These are phyloP conservation scores for Brienomyrus brachyistius DNA, from an alignment of 2,113 vertebrate genomes.

Conservation along the genomic window DNA sequence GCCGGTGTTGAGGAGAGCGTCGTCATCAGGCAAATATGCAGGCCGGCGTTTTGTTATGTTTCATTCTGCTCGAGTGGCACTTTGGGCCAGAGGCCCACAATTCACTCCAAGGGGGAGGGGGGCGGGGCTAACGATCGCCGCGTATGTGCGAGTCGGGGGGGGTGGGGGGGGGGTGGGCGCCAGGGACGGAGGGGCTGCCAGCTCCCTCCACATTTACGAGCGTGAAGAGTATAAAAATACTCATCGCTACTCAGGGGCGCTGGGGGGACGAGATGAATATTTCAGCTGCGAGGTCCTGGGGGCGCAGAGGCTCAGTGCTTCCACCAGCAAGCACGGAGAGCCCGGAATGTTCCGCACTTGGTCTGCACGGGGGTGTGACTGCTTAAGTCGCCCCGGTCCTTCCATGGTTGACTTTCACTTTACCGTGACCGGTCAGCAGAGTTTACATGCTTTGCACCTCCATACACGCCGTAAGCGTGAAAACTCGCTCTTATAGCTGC, in stretches of 20 bases:
- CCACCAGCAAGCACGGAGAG: constrained; percentile 18
- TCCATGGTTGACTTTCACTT: constrained; percentile 26
- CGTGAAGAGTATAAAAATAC: constrained; percentile 25
- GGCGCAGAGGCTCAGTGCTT: constrained; percentile 14
- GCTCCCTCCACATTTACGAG: constrained; percentile 22
- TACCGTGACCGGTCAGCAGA: neutral
- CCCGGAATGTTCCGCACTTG: constrained; percentile 25
- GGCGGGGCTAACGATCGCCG: neutral
- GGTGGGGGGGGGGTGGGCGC: neutral
- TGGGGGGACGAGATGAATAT: constrained; percentile 29
- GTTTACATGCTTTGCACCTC: neutral
- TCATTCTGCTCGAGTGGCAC: constrained; percentile 20
- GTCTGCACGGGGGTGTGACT: constrained; percentile 24
- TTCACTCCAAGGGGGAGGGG: neutral
- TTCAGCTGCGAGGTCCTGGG: constrained; percentile 33
- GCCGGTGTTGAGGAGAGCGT: constrained; percentile 49
- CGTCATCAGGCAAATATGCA: constrained; percentile 71
- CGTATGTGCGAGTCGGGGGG: neutral
- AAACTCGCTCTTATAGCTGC: neutral
- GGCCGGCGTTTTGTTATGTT: constrained; percentile 49
- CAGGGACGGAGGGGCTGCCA: neutral
- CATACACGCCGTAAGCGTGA: neutral
- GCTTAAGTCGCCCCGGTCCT: constrained; percentile 22
- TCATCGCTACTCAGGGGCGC: constrained; percentile 19
- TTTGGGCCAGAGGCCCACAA: constrained; percentile 27